Conservation (phyloP, 2,113 vertebrate species). For the Cynopterus brachyotis region DNA sequence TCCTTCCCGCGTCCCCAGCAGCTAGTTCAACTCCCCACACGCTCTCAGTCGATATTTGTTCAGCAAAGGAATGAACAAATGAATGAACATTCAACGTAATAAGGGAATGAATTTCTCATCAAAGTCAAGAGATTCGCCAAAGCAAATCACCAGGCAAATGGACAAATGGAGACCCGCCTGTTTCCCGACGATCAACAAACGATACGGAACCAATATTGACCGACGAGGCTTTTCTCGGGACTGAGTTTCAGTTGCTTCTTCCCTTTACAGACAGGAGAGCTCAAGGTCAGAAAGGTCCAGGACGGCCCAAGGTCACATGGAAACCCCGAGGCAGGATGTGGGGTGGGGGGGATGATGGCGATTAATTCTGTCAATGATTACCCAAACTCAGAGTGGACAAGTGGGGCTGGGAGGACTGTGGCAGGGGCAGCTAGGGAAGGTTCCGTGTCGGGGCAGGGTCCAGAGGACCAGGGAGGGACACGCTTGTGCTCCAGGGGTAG, state of each 20-base stretch:
- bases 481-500: neutral
- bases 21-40: accelerated
- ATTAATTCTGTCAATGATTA: neutral
- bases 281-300: too few relatives aligned
- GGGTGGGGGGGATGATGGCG: accelerated
- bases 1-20: neutral
- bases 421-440: neutral
- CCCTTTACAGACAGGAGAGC: neutral
- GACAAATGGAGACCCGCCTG: neutral
- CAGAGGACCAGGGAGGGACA: too few relatives aligned
- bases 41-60: accelerated
- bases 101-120: neutral
- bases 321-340: neutral
- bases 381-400: neutral
- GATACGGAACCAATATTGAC: neutral
- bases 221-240: neutral
- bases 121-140: neutral
- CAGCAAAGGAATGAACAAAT: neutral
- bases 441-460: neutral
- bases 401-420: neutral
- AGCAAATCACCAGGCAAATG: neutral
- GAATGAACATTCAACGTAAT: neutral
- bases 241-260: neutral
- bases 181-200: neutral
- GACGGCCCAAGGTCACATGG: neutral